Conservation (phyloP, 2,113 vertebrate species). For the Indri indri region DNA sequence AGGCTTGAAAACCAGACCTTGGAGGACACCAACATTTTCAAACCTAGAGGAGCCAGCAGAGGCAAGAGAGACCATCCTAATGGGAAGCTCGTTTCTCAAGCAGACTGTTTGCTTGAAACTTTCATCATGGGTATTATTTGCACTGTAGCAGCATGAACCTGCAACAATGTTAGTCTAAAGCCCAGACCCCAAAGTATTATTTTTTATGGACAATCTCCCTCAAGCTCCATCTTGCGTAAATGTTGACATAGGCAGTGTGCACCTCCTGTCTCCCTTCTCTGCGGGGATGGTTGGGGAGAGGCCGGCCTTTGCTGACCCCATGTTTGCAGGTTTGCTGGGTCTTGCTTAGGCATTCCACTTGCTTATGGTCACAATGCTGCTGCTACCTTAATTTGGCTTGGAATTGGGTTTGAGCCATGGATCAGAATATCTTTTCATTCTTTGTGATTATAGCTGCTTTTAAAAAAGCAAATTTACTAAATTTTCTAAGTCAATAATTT, state of each 20-base stretch:
- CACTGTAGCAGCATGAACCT: background rate
- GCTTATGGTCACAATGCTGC: background rate
- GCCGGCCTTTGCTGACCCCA: background rate
- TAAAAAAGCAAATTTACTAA: background rate
- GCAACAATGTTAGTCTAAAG: background rate
- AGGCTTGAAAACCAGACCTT: background rate
- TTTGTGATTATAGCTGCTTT: background rate
- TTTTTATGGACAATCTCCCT: background rate
- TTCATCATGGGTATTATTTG: background rate
- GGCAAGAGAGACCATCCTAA: background rate
- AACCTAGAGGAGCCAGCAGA: background rate
- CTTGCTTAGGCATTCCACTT: background rate
- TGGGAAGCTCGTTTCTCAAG: background rate
- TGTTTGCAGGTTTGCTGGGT: background rate
- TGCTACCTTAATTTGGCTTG: background rate
- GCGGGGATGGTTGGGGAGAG: background rate
- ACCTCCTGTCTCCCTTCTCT: background rate
- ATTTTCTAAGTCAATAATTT: background rate
- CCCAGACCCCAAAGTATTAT: background rate
- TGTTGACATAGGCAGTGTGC: background rate
- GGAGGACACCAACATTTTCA: background rate
- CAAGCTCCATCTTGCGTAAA: background rate
- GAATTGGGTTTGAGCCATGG: background rate
- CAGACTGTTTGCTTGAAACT: background rate
- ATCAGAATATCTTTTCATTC: background rate